Evolutionary conservation across 2,888 invertebrate species (phyloP).

Genomic region (Eupithecia subfuscata): DNA sequence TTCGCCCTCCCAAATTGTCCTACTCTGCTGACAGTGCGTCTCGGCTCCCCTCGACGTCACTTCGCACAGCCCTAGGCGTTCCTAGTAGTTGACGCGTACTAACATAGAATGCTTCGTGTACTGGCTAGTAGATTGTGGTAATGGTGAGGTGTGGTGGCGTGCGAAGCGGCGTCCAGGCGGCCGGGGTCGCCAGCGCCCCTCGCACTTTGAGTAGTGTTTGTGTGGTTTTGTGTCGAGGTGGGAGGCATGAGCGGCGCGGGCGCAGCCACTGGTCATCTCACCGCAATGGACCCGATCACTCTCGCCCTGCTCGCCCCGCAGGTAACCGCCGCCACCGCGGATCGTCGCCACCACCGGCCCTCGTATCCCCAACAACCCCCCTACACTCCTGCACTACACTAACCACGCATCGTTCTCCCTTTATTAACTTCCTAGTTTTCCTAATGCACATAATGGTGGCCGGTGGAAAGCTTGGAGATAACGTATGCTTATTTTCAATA

Average conservation of each 20-base stretch:
- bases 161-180: slow-evolving; percentile 63
- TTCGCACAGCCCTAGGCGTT: slow-evolving; percentile 64
- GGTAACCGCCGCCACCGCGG: slow-evolving; percentile 67
- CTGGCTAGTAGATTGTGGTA: slow-evolving; percentile 38
- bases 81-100: slow-evolving; percentile 51
- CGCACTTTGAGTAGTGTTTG: slow-evolving; percentile 83
- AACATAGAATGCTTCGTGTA: slow-evolving; percentile 41
- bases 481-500: slow-evolving; percentile 72
- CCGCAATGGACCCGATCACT: slow-evolving; percentile 84
- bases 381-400: slow-evolving; percentile 44
- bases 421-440: slow-evolving; percentile 50
- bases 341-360: slow-evolving; percentile 62
- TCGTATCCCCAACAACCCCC: slow-evolving; percentile 42
- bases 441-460: slow-evolving; percentile 66
- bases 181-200: slow-evolving; percentile 57
- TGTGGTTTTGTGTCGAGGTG: slow-evolving; percentile 85
- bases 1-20: slow-evolving; percentile 67
- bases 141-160: slow-evolving; percentile 49
- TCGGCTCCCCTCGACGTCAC: slow-evolving; percentile 69
- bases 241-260: slow-evolving; percentile 84
- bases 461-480: slow-evolving; percentile 75
- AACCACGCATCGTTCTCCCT: slow-evolving; percentile 44
- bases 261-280: slow-evolving; percentile 82
- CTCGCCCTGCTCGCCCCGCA: slow-evolving; percentile 83
- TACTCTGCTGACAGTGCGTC: slow-evolving; percentile 73